These are phyloP conservation scores for Danio choprae DNA, from an alignment of 2,797 vertebrate species.

Conservation along the genomic window DNA sequence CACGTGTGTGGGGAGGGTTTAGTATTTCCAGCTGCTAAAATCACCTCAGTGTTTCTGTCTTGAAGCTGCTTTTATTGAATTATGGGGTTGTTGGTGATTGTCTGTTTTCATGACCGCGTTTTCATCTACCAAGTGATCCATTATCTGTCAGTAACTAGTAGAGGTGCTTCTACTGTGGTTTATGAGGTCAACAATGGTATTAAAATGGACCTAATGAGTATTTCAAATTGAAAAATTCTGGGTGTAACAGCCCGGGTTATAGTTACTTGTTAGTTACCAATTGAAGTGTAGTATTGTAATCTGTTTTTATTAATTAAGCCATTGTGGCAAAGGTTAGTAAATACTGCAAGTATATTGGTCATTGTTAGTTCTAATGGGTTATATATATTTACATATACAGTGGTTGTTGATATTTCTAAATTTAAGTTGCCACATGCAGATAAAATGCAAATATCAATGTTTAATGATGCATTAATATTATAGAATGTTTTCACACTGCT, in stretches of 20 bases:
- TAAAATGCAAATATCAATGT: neutral
- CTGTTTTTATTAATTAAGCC: neutral
- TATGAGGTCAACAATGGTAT: neutral
- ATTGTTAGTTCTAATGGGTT: too few relatives aligned
- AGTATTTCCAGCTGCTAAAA: neutral
- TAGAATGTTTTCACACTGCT: too few relatives aligned
- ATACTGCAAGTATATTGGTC: neutral
- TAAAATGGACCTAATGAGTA: neutral
- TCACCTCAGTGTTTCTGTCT: neutral
- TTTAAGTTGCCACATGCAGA: neutral
- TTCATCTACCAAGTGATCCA: slow-evolving; percentile 10
- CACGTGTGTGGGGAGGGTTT: slow-evolving; percentile 23
- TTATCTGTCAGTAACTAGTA: slow-evolving; percentile 4
- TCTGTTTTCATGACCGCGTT: slow-evolving; percentile 9
- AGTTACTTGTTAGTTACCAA: neutral
- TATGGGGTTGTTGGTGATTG: neutral
- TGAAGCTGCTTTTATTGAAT: neutral
- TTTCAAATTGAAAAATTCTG: neutral
- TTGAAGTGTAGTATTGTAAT: neutral
- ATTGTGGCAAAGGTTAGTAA: too few relatives aligned
- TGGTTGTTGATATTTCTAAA: too few relatives aligned
- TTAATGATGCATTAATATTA: neutral
- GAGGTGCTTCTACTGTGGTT: neutral
- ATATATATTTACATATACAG: neutral
- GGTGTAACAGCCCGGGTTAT: too few relatives aligned